Evolutionary conservation across 2,888 invertebrate genomes (phyloP).

Genomic region (Loripinus fragilis): DNA sequence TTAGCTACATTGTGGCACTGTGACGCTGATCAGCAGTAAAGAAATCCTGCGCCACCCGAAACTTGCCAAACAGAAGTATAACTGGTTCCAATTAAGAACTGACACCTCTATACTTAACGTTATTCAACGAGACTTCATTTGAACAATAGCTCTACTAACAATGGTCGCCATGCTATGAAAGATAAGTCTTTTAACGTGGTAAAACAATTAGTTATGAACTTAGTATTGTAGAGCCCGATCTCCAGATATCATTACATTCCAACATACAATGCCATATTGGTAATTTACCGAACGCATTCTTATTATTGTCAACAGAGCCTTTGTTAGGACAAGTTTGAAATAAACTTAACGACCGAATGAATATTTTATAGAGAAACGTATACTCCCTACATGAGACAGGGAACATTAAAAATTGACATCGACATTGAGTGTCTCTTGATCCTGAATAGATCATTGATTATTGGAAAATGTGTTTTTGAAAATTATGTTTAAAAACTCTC

Average conservation of each 20-base stretch:
- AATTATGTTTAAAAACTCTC: too few species aligned
- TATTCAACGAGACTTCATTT: conserved; percentile 6
- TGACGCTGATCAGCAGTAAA: too few species aligned
- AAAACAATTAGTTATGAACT: conserved; percentile 4
- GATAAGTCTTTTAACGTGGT: background rate
- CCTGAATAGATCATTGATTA: conserved; percentile 1
- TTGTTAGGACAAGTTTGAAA: background rate
- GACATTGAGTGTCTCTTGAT: too few species aligned
- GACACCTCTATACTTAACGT: background rate
- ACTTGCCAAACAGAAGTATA: background rate
- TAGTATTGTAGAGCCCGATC: conserved; percentile 1
- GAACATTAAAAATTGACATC: conserved; percentile 20
- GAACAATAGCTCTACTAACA: conserved; percentile 14
- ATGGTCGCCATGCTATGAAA: conserved; percentile 28
- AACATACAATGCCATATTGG: background rate
- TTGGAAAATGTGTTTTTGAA: too few species aligned
- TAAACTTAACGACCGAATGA: conserved; percentile 1
- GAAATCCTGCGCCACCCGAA: background rate
- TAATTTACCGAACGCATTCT: conserved; percentile 12
- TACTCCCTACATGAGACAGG: background rate
- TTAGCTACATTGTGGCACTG: too few species aligned
- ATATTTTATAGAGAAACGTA: conserved; percentile 10
- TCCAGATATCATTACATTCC: background rate
- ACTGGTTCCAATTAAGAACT: background rate
- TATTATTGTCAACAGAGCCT: conserved; percentile 1